Conservation (phyloP, 2,113 vertebrate species). For the Pedionomus torquatus region DNA sequence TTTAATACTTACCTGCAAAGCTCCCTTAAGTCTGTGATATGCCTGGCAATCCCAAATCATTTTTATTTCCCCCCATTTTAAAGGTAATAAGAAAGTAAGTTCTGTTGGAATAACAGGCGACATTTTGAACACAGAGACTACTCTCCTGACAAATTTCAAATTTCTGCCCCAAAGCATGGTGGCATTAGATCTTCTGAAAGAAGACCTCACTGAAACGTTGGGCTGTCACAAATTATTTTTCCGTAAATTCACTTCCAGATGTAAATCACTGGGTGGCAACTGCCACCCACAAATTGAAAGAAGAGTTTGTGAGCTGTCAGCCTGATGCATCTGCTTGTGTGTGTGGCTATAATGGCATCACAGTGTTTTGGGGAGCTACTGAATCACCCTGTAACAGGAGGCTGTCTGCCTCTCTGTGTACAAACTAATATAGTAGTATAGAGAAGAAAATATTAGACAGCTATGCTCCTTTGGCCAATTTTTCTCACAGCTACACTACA, state of each 20-base stretch:
- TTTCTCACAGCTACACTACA: not conserved
- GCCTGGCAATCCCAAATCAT: not conserved
- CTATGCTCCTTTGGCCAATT: conserved; percentile 8
- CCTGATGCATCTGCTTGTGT: not conserved
- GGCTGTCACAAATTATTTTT: not conserved
- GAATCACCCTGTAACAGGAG: not conserved
- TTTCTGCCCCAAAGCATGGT: not conserved
- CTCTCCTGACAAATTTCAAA: not conserved
- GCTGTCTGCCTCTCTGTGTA: not conserved
- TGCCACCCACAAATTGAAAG: not conserved
- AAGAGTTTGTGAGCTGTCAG: not conserved
- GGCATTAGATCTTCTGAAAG: not conserved
- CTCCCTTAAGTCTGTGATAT: not conserved
- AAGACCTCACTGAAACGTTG: not conserved
- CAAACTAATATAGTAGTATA: not conserved
- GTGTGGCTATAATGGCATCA: not conserved
- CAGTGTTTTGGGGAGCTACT: not conserved
- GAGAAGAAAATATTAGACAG: conserved; percentile 26
- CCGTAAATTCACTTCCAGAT: not conserved
- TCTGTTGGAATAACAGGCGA: not conserved
- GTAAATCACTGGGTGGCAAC: not conserved
- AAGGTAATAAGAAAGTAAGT: not conserved
- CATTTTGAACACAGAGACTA: not conserved
- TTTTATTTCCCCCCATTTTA: not conserved
- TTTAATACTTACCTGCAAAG: not conserved